These are phyloP conservation scores for Nephrotoma flavescens DNA, from an alignment of 2,888 invertebrate genomes.

Conservation along the genomic window DNA sequence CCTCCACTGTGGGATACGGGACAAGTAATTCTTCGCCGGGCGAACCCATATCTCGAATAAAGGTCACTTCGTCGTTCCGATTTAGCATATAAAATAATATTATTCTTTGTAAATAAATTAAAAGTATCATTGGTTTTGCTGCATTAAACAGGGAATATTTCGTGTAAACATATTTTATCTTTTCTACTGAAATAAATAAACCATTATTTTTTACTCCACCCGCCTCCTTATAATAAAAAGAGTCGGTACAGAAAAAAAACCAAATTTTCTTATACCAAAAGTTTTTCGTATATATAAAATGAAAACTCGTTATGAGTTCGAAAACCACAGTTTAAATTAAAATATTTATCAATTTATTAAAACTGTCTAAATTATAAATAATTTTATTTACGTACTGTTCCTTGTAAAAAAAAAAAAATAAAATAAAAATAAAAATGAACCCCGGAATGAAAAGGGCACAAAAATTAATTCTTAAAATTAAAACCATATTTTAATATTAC, in stretches of 20 bases:
- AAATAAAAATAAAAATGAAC: neutral
- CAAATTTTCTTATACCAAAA: neutral
- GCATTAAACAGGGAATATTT: neutral
- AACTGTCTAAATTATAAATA: neutral
- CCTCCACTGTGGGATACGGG: no score
- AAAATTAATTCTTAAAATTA: neutral
- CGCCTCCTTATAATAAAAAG: neutral
- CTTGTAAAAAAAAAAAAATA: neutral
- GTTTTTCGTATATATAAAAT: neutral
- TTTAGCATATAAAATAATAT: no score
- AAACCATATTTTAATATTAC: neutral
- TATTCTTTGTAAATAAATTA: no score
- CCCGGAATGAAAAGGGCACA: neutral
- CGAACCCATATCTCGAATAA: no score
- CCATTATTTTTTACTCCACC: neutral
- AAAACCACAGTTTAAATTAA: neutral
- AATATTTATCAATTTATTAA: neutral
- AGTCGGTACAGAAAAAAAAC: neutral
- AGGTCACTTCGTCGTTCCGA: no score
- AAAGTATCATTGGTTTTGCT: no score
- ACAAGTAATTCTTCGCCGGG: no score
- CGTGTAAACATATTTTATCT: neutral
- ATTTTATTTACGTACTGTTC: neutral
- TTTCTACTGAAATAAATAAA: neutral
- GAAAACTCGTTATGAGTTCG: neutral